Percentiles rank a stretch among this genome's conserved stretches.
These are phyloP conservation scores for Oriolus oriolus DNA, from an alignment of 2,113 vertebrate species.

Conservation along the genomic window DNA sequence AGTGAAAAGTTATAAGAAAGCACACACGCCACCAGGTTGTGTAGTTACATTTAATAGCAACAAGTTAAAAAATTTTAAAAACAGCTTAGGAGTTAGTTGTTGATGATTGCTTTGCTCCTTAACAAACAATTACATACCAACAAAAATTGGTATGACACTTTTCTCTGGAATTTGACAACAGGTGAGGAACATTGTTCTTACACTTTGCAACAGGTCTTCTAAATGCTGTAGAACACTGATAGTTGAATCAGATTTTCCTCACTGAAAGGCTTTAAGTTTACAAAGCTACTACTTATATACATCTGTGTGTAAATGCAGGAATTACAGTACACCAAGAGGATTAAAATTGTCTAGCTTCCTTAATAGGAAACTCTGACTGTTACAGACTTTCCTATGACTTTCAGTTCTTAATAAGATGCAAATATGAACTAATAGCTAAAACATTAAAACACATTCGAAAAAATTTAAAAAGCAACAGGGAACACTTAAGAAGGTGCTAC, in stretches of 20 bases:
- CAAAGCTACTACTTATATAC: accelerated
- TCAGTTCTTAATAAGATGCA: accelerated
- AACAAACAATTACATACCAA: background rate
- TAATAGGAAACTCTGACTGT: accelerated
- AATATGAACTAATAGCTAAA: accelerated
- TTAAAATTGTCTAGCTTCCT: accelerated
- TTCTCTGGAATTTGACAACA: background rate
- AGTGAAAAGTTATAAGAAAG: background rate
- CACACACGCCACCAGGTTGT: too few relatives aligned
- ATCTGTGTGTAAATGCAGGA: accelerated
- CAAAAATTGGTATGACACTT: accelerated
- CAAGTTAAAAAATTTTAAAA: background rate
- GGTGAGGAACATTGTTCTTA: accelerated
- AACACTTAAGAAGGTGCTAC: accelerated
- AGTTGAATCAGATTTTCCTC: background rate
- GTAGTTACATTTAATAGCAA: background rate
- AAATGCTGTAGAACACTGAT: accelerated
- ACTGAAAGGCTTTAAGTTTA: background rate
- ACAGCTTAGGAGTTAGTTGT: accelerated
- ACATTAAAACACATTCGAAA: accelerated
- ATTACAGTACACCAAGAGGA: accelerated
- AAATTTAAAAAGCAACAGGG: accelerated
- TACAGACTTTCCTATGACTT: accelerated
- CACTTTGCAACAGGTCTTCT: background rate
- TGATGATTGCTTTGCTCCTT: background rate